Evolutionary conservation across 2,888 invertebrate species (phyloP), one percentile per base, ranked within the genome.

Genomic region (Nomada hirtipes): DNA sequence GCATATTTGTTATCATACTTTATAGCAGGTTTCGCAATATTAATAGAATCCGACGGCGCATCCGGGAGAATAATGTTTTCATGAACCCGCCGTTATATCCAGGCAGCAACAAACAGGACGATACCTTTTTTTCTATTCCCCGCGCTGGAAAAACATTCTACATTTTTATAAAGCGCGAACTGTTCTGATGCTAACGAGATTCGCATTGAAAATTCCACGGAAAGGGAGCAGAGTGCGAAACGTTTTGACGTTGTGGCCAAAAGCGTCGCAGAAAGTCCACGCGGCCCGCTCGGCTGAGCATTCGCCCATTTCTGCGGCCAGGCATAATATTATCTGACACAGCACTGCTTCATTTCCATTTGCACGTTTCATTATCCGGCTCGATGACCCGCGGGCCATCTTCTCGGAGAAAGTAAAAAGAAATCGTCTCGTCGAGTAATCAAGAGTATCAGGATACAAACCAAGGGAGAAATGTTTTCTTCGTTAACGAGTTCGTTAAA

Each of bases 311-410:
- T 78, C 84, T 80, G 85, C 84, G 87, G 88, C 85, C 87, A 91
- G 89, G 88, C 89, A 92, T 90, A 92, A 92, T 92, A 91, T 92
- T 92, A 91, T 92, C 88, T 90, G 88, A 90, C 90, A 89, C 85
- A 91, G 87, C 90, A 90, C 83, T 76, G 88, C 87, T 90, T 89
- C 90, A 88, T 90, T 91, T 91, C 89, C 91, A 90, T 91, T 91
- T 91, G 91, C 91, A 90, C 90, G 89, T 90, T 90, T 91, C 90
- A 91, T 91, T 90, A 91, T 91, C 89, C 86, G 85, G 89, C 90
- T 88, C 90, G 91, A 92, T 91, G 90, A 92, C 89, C 90, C 81
- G 86, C 86, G 72, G 88, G 83, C 78, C 76, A 78, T 82, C 86
- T 61, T 44, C 67, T 63, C 77, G 55, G 72, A 67, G 84, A 71